These are phyloP conservation scores for Schizaphis graminum DNA, from an alignment of 2,888 invertebrate species.

Conservation along the genomic window DNA sequence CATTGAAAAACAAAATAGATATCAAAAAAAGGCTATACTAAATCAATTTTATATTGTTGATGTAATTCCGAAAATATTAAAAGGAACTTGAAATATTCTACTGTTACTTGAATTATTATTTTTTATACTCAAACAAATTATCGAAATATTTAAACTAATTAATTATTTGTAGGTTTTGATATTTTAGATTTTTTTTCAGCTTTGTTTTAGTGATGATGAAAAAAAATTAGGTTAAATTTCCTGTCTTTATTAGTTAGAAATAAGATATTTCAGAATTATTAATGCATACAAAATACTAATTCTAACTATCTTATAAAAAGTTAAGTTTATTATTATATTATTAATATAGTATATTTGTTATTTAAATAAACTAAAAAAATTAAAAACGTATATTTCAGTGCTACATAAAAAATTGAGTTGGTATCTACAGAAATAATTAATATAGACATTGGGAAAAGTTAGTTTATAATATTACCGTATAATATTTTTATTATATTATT, in stretches of 20 bases:
- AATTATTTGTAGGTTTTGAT: background rate
- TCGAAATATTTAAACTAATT: background rate
- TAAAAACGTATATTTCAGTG: background rate
- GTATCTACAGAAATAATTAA: background rate
- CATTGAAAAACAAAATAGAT: background rate
- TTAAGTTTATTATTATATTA: no score
- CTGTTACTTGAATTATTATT: no score
- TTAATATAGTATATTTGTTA: background rate
- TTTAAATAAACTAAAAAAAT: background rate
- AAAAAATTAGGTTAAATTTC: no score
- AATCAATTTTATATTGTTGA: no score
- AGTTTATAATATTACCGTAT: background rate
- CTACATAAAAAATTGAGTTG: background rate
- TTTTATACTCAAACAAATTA: background rate
- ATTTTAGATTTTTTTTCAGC: no score
- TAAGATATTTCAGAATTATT: background rate
- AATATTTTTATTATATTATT: background rate
- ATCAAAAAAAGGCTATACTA: background rate
- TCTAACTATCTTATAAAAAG: background rate
- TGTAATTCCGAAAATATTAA: no score
- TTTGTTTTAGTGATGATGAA: no score
- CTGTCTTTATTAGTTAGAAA: background rate
- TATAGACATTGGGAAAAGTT: background rate
- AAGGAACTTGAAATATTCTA: no score
- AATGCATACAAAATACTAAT: background rate